Base-by-base conservation (phyloP, 1,140 invertebrate species). In the Trissolcus basalis region DNA sequence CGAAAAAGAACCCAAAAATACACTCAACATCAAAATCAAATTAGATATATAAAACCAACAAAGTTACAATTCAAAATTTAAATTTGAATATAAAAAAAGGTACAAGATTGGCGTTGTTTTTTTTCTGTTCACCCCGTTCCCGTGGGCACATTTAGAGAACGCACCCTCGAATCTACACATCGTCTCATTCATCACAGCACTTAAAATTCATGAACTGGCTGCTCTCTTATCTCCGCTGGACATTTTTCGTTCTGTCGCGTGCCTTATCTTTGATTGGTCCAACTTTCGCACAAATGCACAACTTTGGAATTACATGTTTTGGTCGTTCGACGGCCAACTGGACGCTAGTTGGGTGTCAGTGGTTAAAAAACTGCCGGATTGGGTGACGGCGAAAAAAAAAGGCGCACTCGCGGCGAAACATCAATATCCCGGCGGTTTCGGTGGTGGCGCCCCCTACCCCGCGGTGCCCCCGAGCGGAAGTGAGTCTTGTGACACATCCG, bases 391-490 rank as follows among this genome's bases (percentile, higher is more conserved):
- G 39, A n/a, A n/a, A 44, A 44, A 44, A 41, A 54, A 41, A 19
- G n/a, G 53, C 53, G 36, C 39, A 19, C 53, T 55, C 39, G 53
- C 3, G 32, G 12, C 19, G 54, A 47, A 47, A 58, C 54, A 58
- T 47, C 43, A 58, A 58, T 58, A 58, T 58, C 43, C 2, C 43
- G 44, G 39, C 32, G 44, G 36, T 35, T 36, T 13, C n/a, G 8
- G 6, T 1, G 10, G 10, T 11, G 9, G 12, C 53, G 41, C 43
- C 54, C 54, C 54, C 43, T 35, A 15, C 27, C 43, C 36, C 51
- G 51, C 4, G 43, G 4, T 54, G 19, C 54, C 12, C 19, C 7
- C 13, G 8, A 33, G 10, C 53, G 54, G 54, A 56, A 56, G 54
- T 45, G 8, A 4, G 7, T 27, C 19, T 27, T 27, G 19, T 27